These are phyloP conservation scores for Balearica regulorum DNA, from an alignment of 2,797 vertebrate species.

Conservation along the genomic window DNA sequence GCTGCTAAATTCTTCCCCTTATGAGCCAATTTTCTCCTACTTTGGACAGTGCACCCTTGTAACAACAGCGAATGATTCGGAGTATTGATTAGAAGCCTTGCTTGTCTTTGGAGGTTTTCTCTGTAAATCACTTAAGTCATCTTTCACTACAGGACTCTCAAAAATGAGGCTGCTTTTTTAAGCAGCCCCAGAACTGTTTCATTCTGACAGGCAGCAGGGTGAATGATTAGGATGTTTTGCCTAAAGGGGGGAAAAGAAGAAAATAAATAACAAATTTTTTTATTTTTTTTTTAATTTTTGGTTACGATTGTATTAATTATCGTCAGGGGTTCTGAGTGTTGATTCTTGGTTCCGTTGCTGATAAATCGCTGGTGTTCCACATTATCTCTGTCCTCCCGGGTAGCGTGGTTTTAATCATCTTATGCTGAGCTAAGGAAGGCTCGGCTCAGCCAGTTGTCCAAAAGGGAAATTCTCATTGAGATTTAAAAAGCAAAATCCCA, in stretches of 20 bases:
- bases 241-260: neutral
- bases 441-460: slow-evolving; percentile 56
- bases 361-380: slow-evolving; percentile 51
- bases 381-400: slow-evolving; percentile 44
- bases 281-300: neutral
- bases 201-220: neutral
- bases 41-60: neutral
- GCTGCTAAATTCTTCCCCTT: slow-evolving; percentile 2
- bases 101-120: slow-evolving; percentile 25
- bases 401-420: slow-evolving; percentile 66
- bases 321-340: neutral
- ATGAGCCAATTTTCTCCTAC: neutral
- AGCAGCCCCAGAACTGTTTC: neutral
- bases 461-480: slow-evolving; percentile 50
- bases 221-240: neutral
- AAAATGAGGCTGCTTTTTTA: neutral
- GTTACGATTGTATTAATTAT: neutral
- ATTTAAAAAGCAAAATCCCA: slow-evolving; percentile 62
- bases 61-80: neutral
- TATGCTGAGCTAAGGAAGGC: slow-evolving; percentile 59
- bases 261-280: neutral
- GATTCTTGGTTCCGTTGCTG: slow-evolving; percentile 30
- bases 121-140: neutral
- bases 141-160: neutral
- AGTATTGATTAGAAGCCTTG: slow-evolving; percentile 32